phyloP scores from a whole-genome alignment of 2,888 invertebrate genomes.

The Cheilosia scutellata region DNA sequence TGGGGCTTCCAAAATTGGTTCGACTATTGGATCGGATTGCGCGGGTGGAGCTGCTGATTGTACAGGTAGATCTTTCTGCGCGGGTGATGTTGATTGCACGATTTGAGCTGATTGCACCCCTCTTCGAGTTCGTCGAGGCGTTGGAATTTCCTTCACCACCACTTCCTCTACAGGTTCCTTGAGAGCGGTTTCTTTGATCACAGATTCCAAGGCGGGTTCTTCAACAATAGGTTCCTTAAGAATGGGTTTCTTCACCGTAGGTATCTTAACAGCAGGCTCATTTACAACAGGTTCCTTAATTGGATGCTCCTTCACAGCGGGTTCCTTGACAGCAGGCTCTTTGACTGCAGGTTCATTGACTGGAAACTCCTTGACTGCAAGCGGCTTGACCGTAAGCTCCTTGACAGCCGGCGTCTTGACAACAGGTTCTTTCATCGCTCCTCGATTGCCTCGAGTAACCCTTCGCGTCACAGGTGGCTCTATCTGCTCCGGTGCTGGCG shows the following conservation, averaged over 20 bases:
- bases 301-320: background rate
- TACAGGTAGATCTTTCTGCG: background rate
- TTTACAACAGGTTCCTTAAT: slow-evolving; percentile 14
- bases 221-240: slow-evolving; percentile 24
- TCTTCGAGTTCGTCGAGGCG: slow-evolving; percentile 57
- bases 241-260: slow-evolving; percentile 1
- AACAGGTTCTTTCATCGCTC: slow-evolving; percentile 43
- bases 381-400: slow-evolving; percentile 1
- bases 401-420: slow-evolving; percentile 57
- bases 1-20: slow-evolving; percentile 7
- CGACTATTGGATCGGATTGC: slow-evolving; percentile 12
- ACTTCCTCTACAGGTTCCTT: slow-evolving; percentile 1
- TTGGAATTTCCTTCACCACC: slow-evolving; percentile 36
- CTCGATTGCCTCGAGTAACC: slow-evolving; percentile 79
- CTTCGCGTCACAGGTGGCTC: slow-evolving; percentile 73
- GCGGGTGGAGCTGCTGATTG: background rate
- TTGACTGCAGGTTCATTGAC: slow-evolving; percentile 2
- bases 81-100: slow-evolving; percentile 10
- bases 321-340: slow-evolving; percentile 27
- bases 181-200: slow-evolving; percentile 51
- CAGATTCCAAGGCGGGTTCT: slow-evolving; percentile 45
- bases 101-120: slow-evolving; percentile 34
- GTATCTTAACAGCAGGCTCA: slow-evolving; percentile 1
- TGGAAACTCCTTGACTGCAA: slow-evolving; percentile 23
- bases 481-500: slow-evolving; percentile 11